Conservation (phyloP, 2,888 invertebrate genomes). For the Alsophila aescularia region DNA sequence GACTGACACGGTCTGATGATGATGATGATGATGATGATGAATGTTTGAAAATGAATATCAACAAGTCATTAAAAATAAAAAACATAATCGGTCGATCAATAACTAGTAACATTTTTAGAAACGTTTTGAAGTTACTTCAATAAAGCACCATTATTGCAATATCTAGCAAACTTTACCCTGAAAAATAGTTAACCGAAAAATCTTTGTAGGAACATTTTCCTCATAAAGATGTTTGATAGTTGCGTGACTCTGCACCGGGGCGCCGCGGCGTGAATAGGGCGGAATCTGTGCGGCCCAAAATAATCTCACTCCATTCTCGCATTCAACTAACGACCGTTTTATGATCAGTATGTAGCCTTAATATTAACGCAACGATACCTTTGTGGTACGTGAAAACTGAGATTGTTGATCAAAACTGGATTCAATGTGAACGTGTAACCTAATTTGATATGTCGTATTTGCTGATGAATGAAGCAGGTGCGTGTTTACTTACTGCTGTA, state of each 20-base stretch:
- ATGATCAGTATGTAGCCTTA: conserved; percentile 35
- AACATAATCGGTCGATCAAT: too few species aligned
- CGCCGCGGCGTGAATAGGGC: conserved; percentile 43
- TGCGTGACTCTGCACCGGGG: conserved; percentile 38
- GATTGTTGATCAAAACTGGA: neutral
- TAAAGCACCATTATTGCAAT: conserved; percentile 8
- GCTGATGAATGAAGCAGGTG: too few species aligned
- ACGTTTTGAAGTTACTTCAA: neutral
- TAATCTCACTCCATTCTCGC: conserved; percentile 37
- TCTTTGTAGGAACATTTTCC: conserved; percentile 12
- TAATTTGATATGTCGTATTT: too few species aligned
- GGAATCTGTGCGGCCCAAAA: conserved; percentile 39
- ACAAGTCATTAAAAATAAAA: too few species aligned
- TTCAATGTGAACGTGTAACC: too few species aligned
- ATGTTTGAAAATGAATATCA: too few species aligned
- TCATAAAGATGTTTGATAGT: conserved; percentile 24
- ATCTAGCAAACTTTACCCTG: conserved; percentile 10
- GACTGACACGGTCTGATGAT: too few species aligned
- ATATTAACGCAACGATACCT: conserved; percentile 11
- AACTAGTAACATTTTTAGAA: too few species aligned
- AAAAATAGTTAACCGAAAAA: conserved; percentile 14
- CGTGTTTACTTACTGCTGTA: too few species aligned
- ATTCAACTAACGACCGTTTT: conserved; percentile 38
- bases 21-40: too few species aligned
- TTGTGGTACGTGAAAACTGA: neutral